A percentile compares a stretch with the other conserved stretches of the same genome.
phyloP scores from a whole-genome alignment of 2,888 invertebrate genomes.

The Troglohyphantes excavatus region DNA sequence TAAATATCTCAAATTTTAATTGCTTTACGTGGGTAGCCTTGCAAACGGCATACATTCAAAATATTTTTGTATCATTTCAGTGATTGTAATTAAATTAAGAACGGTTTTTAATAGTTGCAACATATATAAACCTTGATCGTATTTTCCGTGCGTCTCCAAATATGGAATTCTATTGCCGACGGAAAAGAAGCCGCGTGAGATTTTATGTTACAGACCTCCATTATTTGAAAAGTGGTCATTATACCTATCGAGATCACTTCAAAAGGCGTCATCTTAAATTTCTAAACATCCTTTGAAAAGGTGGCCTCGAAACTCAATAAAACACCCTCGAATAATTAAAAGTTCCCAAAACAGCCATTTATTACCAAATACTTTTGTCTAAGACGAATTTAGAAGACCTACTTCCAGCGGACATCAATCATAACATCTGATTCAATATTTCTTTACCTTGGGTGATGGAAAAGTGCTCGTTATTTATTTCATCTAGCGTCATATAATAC shows the following conservation, averaged over 20 bases:
- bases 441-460: not conserved
- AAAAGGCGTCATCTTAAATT: constrained; percentile 45
- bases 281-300: too few species aligned
- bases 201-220: constrained; percentile 51
- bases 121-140: too few species aligned
- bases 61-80: too few species aligned
- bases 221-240: not conserved
- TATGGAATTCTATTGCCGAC: too few species aligned
- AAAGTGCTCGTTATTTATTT: not conserved
- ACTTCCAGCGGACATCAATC: too few species aligned
- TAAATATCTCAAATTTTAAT: too few species aligned
- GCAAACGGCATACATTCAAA: too few species aligned
- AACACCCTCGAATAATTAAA: constrained; percentile 66
- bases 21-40: too few species aligned
- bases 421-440: too few species aligned
- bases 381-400: not conserved
- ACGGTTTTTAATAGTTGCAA: too few species aligned
- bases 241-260: not conserved
- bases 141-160: too few species aligned
- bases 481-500: not conserved
- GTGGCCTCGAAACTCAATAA: constrained; percentile 27
- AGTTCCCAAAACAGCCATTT: constrained; percentile 58
- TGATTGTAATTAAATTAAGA: too few species aligned
- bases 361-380: constrained; percentile 26
- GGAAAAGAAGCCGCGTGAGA: not conserved